phyloP scores from a whole-genome alignment of 2,113 vertebrate genomes.

The Polyodon spathula region DNA sequence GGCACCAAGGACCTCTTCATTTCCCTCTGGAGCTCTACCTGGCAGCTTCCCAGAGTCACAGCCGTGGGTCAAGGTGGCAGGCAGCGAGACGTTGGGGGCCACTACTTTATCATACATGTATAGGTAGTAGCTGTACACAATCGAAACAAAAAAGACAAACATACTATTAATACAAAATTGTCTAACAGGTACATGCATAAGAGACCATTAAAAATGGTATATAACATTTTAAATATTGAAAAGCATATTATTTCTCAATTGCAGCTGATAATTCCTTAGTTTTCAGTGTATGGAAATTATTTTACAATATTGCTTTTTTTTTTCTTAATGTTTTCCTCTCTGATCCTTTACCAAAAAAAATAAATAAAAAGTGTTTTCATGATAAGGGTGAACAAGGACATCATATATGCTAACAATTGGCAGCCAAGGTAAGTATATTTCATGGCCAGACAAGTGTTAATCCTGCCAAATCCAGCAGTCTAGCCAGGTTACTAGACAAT shows the following conservation, averaged over 20 bases:
- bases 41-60: constrained; percentile 52
- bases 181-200: background rate
- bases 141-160: constrained; percentile 28
- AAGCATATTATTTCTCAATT: background rate
- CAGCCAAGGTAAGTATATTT: constrained; percentile 5
- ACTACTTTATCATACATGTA: constrained; percentile 96
- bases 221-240: background rate
- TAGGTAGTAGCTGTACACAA: constrained; percentile 75
- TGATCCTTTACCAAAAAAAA: too few relatives aligned
- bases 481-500: background rate
- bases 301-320: too few relatives aligned
- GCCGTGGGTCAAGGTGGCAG: constrained; percentile 50
- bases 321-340: too few relatives aligned
- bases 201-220: background rate
- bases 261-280: background rate
- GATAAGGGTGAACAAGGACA: constrained; percentile 3
- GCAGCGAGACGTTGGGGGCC: constrained; percentile 86
- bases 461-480: constrained; percentile 19
- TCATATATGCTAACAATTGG: constrained; percentile 36
- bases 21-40: constrained; percentile 61
- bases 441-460: constrained; percentile 1
- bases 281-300: too few relatives aligned
- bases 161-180: constrained; percentile 14
- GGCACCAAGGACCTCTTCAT: constrained; percentile 56
- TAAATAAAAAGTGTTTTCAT: background rate